Base-by-base conservation (phyloP, 2,797 vertebrate genomes). In the Phaenicophaeus curvirostris region DNA sequence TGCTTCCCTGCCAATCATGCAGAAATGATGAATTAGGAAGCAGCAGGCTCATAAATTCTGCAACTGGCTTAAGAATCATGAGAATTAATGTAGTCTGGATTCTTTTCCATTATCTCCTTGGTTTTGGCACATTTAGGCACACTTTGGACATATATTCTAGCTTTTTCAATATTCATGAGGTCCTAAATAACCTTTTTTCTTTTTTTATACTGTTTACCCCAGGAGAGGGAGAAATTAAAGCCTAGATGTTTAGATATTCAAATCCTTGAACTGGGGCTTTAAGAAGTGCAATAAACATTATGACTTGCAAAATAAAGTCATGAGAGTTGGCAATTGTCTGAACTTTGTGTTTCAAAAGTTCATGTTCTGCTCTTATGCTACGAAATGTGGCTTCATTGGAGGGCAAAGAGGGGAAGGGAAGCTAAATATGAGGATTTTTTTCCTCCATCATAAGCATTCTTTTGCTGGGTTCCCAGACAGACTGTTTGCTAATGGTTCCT, bases 1-100 rank as follows among this genome's bases (percentile, higher is more conserved):
- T 87, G 54, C n/a, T 87, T 27, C 51, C 75, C 85, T 96, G 75
- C 66, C 79, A 92, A 24, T 85, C 94, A 78, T 8, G 24, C n/a
- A 94, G 69, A 59, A 93, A 92, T 41, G 21, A 65, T 77, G 58
- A 91, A 58, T 85, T 6, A 12, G 8, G 37, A 92, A 83, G 54
- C 46, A 92, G 33, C 24, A 87, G 65, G 54, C 31, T 72, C 66
- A 81, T 73, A 78, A 93, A 93, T 86, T 87, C 66, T 39, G 39
- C 63, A 42, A 35, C n/a, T 73, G 73, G 42, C 51, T 73, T 79
- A 86, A 59, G 91, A 93, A 72, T 93, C 5, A 14, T 24, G 11
- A 77, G 35, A 63, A 89, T 69, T 58, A 44, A 62, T 71, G 39
- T 39, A 42, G 28, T 63, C 39, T 87, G 68, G 65, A 37, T 87